phyloP scores from a whole-genome alignment of 2,888 invertebrate species.

The Magallana nippona region DNA sequence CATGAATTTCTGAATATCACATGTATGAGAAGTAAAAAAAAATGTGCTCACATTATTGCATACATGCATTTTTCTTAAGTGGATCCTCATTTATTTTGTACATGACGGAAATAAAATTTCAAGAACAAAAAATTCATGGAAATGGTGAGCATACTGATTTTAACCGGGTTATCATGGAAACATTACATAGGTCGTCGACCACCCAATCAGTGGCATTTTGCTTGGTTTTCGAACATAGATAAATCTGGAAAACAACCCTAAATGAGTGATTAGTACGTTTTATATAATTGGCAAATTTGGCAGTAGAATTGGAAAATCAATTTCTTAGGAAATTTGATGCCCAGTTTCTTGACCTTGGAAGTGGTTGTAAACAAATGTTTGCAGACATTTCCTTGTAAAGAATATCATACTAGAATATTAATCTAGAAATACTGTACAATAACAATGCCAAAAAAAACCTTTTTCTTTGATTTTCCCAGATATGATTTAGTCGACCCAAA shows the following conservation, averaged over 20 bases:
- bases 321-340: neutral
- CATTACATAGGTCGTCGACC: neutral
- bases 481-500: constrained; percentile 46
- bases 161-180: neutral
- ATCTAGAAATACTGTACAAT: neutral
- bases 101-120: too few species aligned
- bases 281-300: neutral
- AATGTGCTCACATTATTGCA: too few species aligned
- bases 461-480: constrained; percentile 28
- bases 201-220: neutral
- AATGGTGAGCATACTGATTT: neutral
- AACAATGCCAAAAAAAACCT: neutral
- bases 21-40: too few species aligned
- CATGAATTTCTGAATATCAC: too few species aligned
- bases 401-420: neutral
- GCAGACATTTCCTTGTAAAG: neutral
- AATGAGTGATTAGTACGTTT: neutral
- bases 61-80: too few species aligned
- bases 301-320: constrained; percentile 18
- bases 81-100: too few species aligned
- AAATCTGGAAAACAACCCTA: constrained; percentile 13
- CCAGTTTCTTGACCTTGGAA: neutral
- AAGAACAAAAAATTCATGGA: too few species aligned
- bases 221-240: neutral
- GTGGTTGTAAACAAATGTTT: neutral